These are phyloP conservation scores for Rhodophaea formosa DNA, from an alignment of 2,888 invertebrate genomes.

Conservation along the genomic window DNA sequence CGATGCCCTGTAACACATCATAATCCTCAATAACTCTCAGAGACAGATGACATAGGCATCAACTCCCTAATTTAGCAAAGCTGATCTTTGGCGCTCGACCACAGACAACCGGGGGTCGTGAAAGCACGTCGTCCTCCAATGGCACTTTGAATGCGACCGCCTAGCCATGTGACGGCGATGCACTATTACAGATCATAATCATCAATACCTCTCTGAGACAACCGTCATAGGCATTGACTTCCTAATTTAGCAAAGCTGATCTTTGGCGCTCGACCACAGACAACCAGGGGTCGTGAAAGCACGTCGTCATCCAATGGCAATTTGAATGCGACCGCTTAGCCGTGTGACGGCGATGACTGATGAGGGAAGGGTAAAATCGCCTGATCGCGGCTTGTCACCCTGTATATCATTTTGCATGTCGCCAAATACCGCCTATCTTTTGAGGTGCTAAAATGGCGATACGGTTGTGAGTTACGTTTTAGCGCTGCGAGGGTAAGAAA, in stretches of 20 bases:
- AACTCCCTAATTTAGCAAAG: background rate
- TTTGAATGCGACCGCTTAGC: conserved; percentile 80
- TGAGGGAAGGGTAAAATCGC: conserved; percentile 77
- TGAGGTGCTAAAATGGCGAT: conserved; percentile 14
- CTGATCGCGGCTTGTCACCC: conserved; percentile 70
- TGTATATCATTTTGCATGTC: conserved; percentile 61
- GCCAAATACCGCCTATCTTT: conserved; percentile 15
- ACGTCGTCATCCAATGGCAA: conserved; percentile 78
- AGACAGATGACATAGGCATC: background rate
- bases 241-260: conserved; percentile 23
- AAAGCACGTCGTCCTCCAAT: conserved; percentile 78
- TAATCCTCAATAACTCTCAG: too few species aligned
- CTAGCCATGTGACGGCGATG: conserved; percentile 74
- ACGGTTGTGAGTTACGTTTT: background rate
- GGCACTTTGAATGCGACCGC: conserved; percentile 78
- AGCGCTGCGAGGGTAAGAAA: background rate
- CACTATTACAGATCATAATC: too few species aligned
- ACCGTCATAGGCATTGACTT: background rate
- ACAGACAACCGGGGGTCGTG: conserved; percentile 71
- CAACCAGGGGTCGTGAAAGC: conserved; percentile 76
- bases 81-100: conserved; percentile 49
- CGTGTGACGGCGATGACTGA: conserved; percentile 76
- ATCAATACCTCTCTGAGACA: too few species aligned
- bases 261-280: conserved; percentile 56
- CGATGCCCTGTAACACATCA: conserved; percentile 40